Base-by-base conservation (phyloP, 2,113 vertebrate species). In the Octodon degus region DNA sequence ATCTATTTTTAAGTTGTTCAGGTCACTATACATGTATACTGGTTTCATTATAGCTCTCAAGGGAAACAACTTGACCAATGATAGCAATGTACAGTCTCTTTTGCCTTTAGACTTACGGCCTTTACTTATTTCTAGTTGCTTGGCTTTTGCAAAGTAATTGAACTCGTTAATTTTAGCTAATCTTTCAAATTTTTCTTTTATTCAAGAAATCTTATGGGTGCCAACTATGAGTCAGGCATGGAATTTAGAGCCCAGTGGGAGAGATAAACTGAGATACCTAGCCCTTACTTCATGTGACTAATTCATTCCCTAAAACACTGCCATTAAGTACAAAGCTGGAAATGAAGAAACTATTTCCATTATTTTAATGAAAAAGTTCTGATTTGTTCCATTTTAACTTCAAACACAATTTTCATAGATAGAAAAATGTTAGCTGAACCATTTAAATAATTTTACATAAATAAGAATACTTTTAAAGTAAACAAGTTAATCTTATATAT, bases 191-290 rank as follows among this genome's bases (percentile, higher is more conserved):
- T 63, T 94, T 93, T 81, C 72, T 96, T 95, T 93, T 84, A 81
- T 96, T 95, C 60, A 90, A 94, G 47, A 93, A 92, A 74, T 62
- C 7, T 20, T 68, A 30, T n/a, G 32, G 50, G 10, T 43, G 62
- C 63, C 93, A 97, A 79, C 70, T 97, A 16, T 97, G 91, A 97
- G 76, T 94, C 85, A 92, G 76, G 47, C 81, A 19, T 86, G 47
- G 47, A 84, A 34, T 92, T 92, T 70, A 63, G 62, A 80, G 63
- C 95, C 95, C 74, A 84, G 76, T 67, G 91, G 93, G 81, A 95
- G 81, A 95, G 89, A 94, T 68, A 94, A 96, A 92, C 40, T 76
- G 55, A 74, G 85, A 94, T 43, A 87, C 83, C 81, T 96, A 86
- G 37, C 24, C 67, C 20, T 84, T 43, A 74, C 37, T 80, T 91